Conservation (phyloP, 2,797 vertebrate species). For the Leuciscus waleckii region DNA sequence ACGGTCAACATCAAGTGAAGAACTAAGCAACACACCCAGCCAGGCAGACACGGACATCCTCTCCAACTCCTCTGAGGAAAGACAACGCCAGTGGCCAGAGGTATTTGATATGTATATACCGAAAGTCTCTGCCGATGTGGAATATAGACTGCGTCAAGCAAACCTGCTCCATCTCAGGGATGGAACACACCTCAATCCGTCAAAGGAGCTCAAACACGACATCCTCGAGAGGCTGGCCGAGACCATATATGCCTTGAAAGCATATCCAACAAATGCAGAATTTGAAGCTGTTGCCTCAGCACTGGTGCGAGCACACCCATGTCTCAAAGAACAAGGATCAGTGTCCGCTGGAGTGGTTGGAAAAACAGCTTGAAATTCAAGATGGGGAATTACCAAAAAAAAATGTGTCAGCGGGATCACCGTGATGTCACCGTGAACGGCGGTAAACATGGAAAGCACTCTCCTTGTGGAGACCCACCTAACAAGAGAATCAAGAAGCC, state of each 20-base stretch:
- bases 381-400: constrained; percentile 27
- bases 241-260: constrained; percentile 39
- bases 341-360: neutral
- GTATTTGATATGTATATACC: neutral
- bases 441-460: constrained; percentile 45
- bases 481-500: constrained; percentile 24
- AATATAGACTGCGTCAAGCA: constrained; percentile 16
- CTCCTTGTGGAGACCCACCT: constrained; percentile 24
- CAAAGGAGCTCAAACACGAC: constrained; percentile 37
- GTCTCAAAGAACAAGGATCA: neutral
- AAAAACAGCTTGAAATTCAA: constrained; percentile 4
- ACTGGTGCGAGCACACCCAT: constrained; percentile 13
- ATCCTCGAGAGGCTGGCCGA: constrained; percentile 34
- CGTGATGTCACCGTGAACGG: constrained; percentile 55
- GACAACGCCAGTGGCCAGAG: neutral
- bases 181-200: constrained; percentile 7
- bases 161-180: constrained; percentile 15
- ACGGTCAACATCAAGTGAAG: neutral
- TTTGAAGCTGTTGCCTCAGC: constrained; percentile 1
- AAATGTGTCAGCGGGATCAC: constrained; percentile 40
- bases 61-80: neutral
- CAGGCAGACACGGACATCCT: constrained; percentile 55
- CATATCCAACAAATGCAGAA: constrained; percentile 10
- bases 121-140: constrained; percentile 8
- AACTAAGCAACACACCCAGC: constrained; percentile 38